A percentile compares a stretch with the other conserved stretches of the same genome.
These are phyloP conservation scores for Zosterops lateralis DNA, from an alignment of 2,113 vertebrate genomes.

Conservation along the genomic window DNA sequence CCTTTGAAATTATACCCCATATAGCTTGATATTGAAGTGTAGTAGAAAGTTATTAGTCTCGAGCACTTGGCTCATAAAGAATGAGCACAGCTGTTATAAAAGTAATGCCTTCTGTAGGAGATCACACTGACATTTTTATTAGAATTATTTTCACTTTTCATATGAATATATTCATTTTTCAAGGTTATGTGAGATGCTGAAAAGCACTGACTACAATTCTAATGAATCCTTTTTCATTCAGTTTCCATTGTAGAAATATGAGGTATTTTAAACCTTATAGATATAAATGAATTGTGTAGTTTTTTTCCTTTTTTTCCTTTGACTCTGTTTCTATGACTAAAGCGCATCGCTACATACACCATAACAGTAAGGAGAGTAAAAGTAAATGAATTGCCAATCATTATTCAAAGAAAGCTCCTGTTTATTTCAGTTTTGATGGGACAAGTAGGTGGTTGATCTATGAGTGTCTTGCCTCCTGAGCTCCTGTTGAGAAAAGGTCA, in stretches of 20 bases:
- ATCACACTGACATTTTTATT: background rate
- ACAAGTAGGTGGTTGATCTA: background rate
- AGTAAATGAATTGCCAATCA: background rate
- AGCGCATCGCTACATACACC: background rate
- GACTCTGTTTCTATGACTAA: background rate
- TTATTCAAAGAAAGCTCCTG: background rate
- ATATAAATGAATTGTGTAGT: accelerated
- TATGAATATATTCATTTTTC: background rate
- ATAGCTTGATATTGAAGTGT: background rate
- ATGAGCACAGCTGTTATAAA: background rate
- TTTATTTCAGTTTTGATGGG: background rate
- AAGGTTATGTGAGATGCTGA: background rate
- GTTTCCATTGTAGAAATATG: background rate
- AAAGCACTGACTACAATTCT: background rate
- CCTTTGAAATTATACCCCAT: background rate
- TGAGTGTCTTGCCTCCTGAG: background rate
- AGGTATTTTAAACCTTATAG: background rate
- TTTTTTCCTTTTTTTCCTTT: background rate
- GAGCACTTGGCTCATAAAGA: background rate
- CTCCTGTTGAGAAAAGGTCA: background rate
- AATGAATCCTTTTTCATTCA: background rate
- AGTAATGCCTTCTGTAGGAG: background rate
- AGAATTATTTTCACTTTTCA: background rate
- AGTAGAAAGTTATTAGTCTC: background rate
- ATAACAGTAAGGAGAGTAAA: background rate